Evolutionary conservation across 2,113 vertebrate species (phyloP).

Genomic region (Pao palembangensis): DNA sequence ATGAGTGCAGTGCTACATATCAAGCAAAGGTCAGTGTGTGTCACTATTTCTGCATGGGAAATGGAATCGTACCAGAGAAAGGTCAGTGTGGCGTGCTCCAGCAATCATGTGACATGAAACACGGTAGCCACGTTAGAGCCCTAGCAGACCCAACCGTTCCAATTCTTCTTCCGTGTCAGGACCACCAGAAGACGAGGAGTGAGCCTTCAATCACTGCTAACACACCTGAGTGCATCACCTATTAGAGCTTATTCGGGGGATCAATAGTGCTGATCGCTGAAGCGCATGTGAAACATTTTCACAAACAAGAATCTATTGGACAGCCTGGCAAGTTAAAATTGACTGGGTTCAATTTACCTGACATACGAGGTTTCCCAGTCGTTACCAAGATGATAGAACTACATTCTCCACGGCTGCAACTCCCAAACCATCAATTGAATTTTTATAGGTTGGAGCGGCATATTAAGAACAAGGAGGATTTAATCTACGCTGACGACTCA

Average conservation of each 20-base stretch:
- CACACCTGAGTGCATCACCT: slow-evolving; percentile 14
- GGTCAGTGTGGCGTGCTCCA: slow-evolving; percentile 53
- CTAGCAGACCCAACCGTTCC: too few relatives aligned
- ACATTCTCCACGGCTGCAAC: not conserved
- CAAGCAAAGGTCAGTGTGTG: slow-evolving; percentile 67
- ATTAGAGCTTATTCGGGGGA: slow-evolving; percentile 15
- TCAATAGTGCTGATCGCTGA: slow-evolving; percentile 25
- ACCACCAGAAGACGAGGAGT: too few relatives aligned
- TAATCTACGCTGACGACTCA: too few relatives aligned
- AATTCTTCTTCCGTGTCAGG: too few relatives aligned
- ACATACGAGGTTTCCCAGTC: not conserved
- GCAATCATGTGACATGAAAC: slow-evolving; percentile 27
- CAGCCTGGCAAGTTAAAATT: not conserved
- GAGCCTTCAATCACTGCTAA: slow-evolving; percentile 12
- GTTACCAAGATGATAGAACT: not conserved
- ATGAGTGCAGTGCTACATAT: slow-evolving; percentile 61
- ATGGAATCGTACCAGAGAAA: slow-evolving; percentile 49
- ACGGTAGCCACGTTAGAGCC: too few relatives aligned
- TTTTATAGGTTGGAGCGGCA: too few relatives aligned
- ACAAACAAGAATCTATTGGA: not conserved
- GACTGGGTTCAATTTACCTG: too few relatives aligned
- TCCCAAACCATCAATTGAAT: too few relatives aligned
- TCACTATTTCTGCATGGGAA: slow-evolving; percentile 33
- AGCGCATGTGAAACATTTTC: not conserved
- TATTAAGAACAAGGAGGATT: too few relatives aligned